These are phyloP conservation scores for Hedychridium roseum DNA, from an alignment of 2,888 invertebrate genomes.

Conservation along the genomic window DNA sequence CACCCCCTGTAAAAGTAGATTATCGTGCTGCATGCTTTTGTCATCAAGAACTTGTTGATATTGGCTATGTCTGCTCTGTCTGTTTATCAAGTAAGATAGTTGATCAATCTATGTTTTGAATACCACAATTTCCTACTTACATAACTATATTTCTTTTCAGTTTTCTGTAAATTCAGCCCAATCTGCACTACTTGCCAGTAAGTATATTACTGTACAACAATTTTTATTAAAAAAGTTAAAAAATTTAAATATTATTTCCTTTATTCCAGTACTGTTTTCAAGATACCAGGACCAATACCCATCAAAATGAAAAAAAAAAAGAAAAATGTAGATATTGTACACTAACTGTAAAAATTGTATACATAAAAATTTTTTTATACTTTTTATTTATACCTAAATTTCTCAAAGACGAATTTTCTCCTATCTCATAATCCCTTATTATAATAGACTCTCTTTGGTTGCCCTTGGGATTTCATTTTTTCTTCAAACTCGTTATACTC, in stretches of 20 bases:
- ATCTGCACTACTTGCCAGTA: slow-evolving; percentile 98
- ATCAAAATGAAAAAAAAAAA: slow-evolving; percentile 85
- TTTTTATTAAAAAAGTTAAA: too few relatives aligned
- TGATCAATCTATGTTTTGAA: slow-evolving; percentile 5
- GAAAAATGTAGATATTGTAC: slow-evolving; percentile 65
- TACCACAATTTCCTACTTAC: slow-evolving; percentile 7
- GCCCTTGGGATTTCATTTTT: slow-evolving; percentile 7
- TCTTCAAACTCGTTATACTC: slow-evolving; percentile 24
- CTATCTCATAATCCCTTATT: slow-evolving; percentile 34
- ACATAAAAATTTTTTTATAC: slow-evolving; percentile 19
- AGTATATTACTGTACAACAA: slow-evolving; percentile 65
- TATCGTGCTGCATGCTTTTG: slow-evolving; percentile 98
- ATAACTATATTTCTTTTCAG: slow-evolving; percentile 68
- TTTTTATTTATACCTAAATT: slow-evolving; percentile 5
- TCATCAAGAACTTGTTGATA: slow-evolving; percentile 91
- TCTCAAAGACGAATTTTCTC: slow-evolving; percentile 2
- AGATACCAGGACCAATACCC: slow-evolving; percentile 82
- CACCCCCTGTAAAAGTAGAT: slow-evolving; percentile 90
- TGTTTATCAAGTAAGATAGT: slow-evolving; percentile 92
- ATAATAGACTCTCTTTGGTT: slow-evolving; percentile 31
- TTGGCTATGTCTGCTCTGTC: slow-evolving; percentile 97
- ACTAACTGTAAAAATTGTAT: slow-evolving; percentile 31
- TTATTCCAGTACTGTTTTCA: slow-evolving; percentile 89
- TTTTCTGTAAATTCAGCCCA: slow-evolving; percentile 97
- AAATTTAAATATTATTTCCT: slow-evolving; percentile 50